These are phyloP conservation scores for Bos taurus DNA, from an alignment of 2,113 vertebrate genomes.

Conservation along the genomic window DNA sequence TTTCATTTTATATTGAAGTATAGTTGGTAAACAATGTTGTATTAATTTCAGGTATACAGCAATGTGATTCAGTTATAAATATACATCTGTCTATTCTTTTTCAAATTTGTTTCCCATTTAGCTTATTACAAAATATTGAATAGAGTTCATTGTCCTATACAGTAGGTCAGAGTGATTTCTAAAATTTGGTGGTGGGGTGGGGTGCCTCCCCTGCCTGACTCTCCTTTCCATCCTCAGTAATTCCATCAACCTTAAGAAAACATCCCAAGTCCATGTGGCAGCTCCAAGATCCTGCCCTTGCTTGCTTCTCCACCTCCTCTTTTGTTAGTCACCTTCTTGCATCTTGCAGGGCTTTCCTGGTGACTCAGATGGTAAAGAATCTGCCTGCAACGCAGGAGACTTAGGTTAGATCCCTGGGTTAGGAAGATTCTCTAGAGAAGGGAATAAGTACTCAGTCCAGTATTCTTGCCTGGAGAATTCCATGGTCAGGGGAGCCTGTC, in stretches of 20 bases:
- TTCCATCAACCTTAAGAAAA: background rate
- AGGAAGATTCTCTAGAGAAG: background rate
- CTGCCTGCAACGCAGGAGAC: background rate
- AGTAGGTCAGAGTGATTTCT: background rate
- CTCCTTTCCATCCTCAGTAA: background rate
- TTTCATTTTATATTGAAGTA: background rate
- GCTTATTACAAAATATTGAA: background rate
- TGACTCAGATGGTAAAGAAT: background rate
- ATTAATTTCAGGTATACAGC: background rate
- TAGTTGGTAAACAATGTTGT: background rate
- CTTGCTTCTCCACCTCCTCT: rapidly evolving
- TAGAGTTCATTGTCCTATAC: background rate
- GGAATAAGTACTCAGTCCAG: background rate
- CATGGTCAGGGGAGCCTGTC: background rate
- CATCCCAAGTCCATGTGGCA: rapidly evolving
- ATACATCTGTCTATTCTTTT: background rate
- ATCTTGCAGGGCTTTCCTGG: background rate
- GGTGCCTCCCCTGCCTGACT: background rate
- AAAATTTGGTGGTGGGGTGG: background rate
- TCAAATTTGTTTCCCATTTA: background rate
- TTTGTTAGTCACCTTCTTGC: rapidly evolving
- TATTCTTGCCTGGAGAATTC: background rate
- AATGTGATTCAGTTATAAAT: background rate
- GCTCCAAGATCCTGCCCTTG: rapidly evolving
- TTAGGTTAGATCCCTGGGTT: background rate